A percentile compares a stretch with the other conserved stretches of the same genome.
Conservation (phyloP, 1,140 invertebrate genomes). For the Drosophila pseudoananassae region DNA sequence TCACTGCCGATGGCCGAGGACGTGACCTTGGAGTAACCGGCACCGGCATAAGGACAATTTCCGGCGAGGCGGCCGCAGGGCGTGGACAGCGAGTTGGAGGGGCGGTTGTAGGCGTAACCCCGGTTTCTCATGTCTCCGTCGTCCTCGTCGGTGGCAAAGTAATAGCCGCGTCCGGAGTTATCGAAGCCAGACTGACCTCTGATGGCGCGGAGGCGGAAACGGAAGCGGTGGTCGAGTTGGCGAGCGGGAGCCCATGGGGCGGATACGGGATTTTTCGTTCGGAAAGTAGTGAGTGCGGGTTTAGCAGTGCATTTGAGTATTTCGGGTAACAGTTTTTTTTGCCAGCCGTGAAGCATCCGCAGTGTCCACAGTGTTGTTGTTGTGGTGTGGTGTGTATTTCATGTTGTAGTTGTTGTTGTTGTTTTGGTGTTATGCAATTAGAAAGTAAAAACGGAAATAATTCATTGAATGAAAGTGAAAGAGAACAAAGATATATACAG, state of each 20-base stretch:
- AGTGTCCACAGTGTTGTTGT: slow-evolving; percentile 54
- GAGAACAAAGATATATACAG: slow-evolving; percentile 28
- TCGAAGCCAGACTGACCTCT: slow-evolving; percentile 84
- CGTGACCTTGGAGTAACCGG: slow-evolving; percentile 49
- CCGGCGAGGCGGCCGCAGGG: slow-evolving; percentile 62
- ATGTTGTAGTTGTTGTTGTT: slow-evolving; percentile 44
- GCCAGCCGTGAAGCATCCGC: slow-evolving; percentile 55
- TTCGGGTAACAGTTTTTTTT: slow-evolving; percentile 17
- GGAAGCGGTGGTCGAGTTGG: slow-evolving; percentile 44
- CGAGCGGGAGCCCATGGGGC: slow-evolving; percentile 23
- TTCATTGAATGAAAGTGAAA: slow-evolving; percentile 11
- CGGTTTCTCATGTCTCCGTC: slow-evolving; percentile 61
- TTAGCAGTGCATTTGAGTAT: slow-evolving; percentile 38
- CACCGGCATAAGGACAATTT: slow-evolving; percentile 67
- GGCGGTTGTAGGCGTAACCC: slow-evolving; percentile 38
- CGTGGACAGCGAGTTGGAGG: slow-evolving; percentile 31
- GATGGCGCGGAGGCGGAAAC: slow-evolving; percentile 6
- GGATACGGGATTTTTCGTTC: slow-evolving; percentile 27
- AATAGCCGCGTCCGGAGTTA: slow-evolving; percentile 85
- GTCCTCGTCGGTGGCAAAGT: slow-evolving; percentile 77
- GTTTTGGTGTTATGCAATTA: slow-evolving; percentile 69
- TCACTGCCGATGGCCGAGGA: slow-evolving; percentile 71
- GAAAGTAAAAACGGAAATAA: slow-evolving; percentile 57
- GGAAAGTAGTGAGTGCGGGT: slow-evolving; percentile 49
- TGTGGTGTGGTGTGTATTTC: slow-evolving; percentile 45